A percentile compares a stretch with the other conserved stretches of the same genome.
These are phyloP conservation scores for Nephrotoma flavescens DNA, from an alignment of 2,888 invertebrate genomes.

Conservation along the genomic window DNA sequence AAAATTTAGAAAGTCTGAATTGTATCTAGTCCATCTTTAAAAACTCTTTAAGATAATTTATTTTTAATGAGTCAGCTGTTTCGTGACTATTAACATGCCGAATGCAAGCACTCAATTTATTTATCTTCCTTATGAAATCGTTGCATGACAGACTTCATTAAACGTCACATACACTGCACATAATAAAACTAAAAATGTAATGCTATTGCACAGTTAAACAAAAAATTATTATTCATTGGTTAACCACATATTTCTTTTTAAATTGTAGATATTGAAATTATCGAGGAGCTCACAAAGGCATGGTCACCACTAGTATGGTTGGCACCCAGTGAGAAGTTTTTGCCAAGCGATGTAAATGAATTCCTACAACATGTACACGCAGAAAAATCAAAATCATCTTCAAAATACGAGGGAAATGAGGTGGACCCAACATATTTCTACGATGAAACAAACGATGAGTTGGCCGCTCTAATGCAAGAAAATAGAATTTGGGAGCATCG, in stretches of 20 bases:
- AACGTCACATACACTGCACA: too few relatives aligned
- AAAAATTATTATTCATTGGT: too few relatives aligned
- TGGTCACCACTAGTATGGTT: slow-evolving; percentile 55
- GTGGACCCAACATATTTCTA: slow-evolving; percentile 3
- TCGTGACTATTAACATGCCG: background rate
- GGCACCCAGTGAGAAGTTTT: slow-evolving; percentile 46
- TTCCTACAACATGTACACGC: slow-evolving; percentile 42
- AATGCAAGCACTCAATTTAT: background rate
- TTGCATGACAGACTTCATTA: too few relatives aligned
- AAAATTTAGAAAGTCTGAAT: background rate
- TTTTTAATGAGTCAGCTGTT: background rate
- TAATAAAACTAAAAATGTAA: too few relatives aligned
- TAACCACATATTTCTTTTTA: too few relatives aligned
- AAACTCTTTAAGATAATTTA: background rate
- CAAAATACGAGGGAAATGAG: slow-evolving; percentile 2
- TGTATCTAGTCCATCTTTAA: background rate
- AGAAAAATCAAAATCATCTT: slow-evolving; percentile 17
- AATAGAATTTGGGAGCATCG: background rate
- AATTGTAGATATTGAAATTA: background rate
- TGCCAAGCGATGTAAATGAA: slow-evolving; percentile 44
- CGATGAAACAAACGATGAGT: background rate
- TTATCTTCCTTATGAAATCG: too few relatives aligned
- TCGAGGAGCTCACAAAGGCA: slow-evolving; percentile 32
- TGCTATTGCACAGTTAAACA: too few relatives aligned
- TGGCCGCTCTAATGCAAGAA: background rate